A percentile compares a stretch with the other conserved stretches of the same genome.
phyloP scores from a whole-genome alignment of 2,888 invertebrate genomes.

The Drosophila pegasa region DNA sequence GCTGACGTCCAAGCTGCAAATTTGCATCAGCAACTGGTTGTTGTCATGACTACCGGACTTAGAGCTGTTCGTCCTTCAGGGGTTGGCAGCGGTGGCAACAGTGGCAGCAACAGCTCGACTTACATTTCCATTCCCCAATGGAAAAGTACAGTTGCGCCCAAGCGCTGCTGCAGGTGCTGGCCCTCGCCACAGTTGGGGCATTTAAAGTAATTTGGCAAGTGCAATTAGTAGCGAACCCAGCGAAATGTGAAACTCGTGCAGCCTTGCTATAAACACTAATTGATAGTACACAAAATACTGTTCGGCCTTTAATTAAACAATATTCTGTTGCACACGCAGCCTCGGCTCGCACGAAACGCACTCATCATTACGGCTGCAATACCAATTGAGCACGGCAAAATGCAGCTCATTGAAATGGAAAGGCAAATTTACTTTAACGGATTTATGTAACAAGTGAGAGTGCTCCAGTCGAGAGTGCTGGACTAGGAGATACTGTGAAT shows the following conservation, averaged over 20 bases:
- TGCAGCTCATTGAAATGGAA: background rate
- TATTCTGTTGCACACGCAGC: background rate
- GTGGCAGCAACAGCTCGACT: slow-evolving; percentile 12
- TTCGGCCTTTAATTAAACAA: background rate
- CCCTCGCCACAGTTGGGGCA: background rate
- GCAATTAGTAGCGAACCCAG: slow-evolving; percentile 1
- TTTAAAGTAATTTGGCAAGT: background rate
- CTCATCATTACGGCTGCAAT: no score
- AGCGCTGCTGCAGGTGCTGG: slow-evolving; percentile 27
- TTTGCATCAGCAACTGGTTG: slow-evolving; percentile 65
- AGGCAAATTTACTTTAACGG: background rate
- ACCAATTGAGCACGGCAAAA: background rate
- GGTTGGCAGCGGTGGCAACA: background rate
- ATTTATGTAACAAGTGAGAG: no score
- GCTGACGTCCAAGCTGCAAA: slow-evolving; percentile 67
- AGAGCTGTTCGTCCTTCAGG: background rate
- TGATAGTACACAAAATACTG: background rate
- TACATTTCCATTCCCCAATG: slow-evolving; percentile 31
- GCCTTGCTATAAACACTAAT: background rate
- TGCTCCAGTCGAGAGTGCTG: no score
- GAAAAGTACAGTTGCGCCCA: slow-evolving; percentile 53
- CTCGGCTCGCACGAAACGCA: background rate
- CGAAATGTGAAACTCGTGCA: background rate
- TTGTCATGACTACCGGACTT: slow-evolving; percentile 55
- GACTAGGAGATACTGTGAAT: no score